Base-by-base conservation (phyloP, 2,797 vertebrate genomes). In the Mormyrops boulengeri region DNA sequence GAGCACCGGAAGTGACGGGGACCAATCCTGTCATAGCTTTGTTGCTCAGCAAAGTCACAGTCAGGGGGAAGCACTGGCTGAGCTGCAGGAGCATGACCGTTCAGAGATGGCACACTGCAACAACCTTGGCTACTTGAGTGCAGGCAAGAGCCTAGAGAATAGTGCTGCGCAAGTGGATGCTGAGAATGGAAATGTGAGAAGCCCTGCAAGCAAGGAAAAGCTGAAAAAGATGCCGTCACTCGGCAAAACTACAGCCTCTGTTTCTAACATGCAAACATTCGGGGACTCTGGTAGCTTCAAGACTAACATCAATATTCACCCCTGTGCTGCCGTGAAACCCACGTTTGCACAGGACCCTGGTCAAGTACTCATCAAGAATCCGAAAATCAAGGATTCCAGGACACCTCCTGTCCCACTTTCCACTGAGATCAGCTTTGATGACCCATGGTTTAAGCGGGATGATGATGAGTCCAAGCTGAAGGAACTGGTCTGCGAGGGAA, bases 381-480 rank as follows among this genome's bases (percentile, higher is more conserved):
- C 89, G 89, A 92, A 93, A 14, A 90, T 92, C 89, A 95, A 94
- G 92, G 94, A 95, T 14, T 44, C 87, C 53, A 95, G 93, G 92
- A 89, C 89, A 14, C 95, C 95, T 0, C 73, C 89, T 60, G 93
- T 92, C 60, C 95, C 96, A 86, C 89, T 94, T 22, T 95, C 90
- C 89, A 93, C 94, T 86, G 96, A 97, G 88, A 96, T 96, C 57
- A 95, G 91, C 88, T 99, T 98, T 92, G 98, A 98, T 91, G 98
- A 99, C 92, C 99, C 99, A 69, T 99, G 99, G 99, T 93, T 99
- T 90, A 98, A 97, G 93, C 96, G 97, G 19, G 96, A 94, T 12
- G 84, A 95, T 17, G 94, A 95, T 80, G 97, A 97, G 77, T 91
- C 92, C 12, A 96, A 94, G 91, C 80, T 88, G 0, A 0, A 6